These are phyloP conservation scores for Amblyopsis rosae DNA, from an alignment of 2,113 vertebrate genomes.

Conservation along the genomic window DNA sequence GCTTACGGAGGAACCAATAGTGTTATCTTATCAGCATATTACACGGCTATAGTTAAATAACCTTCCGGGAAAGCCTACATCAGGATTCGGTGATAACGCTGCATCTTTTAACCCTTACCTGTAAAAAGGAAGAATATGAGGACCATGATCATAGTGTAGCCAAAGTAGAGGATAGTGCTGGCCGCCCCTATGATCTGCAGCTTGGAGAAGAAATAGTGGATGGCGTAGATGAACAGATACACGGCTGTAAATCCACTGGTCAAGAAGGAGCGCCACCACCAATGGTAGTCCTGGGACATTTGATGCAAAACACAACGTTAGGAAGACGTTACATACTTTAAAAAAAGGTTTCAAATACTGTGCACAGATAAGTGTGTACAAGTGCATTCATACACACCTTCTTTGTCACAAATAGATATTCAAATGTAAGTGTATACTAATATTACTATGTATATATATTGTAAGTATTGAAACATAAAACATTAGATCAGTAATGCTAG, in stretches of 20 bases:
- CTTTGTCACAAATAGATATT: too few relatives aligned
- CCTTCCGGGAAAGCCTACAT: background rate
- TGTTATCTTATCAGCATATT: background rate
- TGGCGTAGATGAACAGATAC: conserved; percentile 91
- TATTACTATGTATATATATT: too few relatives aligned
- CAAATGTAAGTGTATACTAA: too few relatives aligned
- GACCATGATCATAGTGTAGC: conserved; percentile 82
- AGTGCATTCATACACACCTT: too few relatives aligned
- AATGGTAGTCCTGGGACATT: conserved; percentile 90
- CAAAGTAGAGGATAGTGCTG: conserved; percentile 82
- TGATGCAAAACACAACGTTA: background rate
- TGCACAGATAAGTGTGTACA: too few relatives aligned
- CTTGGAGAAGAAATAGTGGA: conserved; percentile 84
- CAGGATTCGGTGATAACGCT: background rate
- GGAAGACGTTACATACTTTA: background rate
- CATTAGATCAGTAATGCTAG: too few relatives aligned
- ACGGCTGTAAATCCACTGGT: conserved; percentile 97
- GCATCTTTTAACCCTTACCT: conserved; percentile 59
- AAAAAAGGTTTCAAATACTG: too few relatives aligned
- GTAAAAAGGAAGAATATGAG: conserved; percentile 84
- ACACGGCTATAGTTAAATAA: too few relatives aligned
- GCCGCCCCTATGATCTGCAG: conserved; percentile 80
- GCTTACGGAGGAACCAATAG: background rate
- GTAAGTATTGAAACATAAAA: too few relatives aligned
- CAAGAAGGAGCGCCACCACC: conserved; percentile 98